Percentiles rank a stretch among this genome's conserved stretches.
Conservation (phyloP, 2,113 vertebrate genomes). For the Zosterops japonicus region DNA sequence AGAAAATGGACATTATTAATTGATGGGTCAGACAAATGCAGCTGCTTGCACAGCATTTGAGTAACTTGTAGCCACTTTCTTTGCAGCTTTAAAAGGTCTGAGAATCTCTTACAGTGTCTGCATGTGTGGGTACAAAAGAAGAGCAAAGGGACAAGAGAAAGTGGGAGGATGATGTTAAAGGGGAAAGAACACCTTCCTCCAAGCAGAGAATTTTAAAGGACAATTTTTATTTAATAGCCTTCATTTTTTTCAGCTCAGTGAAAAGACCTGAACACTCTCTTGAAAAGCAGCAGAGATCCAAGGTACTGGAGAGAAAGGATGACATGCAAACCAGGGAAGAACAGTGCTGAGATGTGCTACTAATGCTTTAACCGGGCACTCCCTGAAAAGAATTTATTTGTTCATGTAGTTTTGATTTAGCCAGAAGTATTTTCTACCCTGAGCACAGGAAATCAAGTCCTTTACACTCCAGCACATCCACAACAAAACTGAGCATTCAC, state of each 20-base stretch:
- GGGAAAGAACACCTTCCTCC: not conserved
- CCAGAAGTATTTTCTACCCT: not conserved
- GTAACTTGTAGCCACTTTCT: not conserved
- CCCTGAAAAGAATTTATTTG: not conserved
- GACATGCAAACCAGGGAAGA: not conserved
- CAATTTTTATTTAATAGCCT: not conserved
- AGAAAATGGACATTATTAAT: not conserved
- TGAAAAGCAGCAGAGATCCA: not conserved
- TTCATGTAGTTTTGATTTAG: not conserved
- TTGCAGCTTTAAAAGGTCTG: not conserved
- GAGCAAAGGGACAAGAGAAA: not conserved
- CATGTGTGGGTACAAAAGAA: not conserved
- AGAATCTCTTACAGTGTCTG: not conserved
- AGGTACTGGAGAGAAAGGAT: not conserved
- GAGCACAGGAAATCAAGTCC: not conserved
- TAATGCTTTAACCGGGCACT: not conserved
- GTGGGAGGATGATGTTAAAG: not conserved
- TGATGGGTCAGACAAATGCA: not conserved
- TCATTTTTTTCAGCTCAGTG: not conserved
- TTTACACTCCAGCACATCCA: not conserved
- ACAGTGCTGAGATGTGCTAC: not conserved
- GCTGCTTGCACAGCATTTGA: not conserved
- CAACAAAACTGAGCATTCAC: not conserved
- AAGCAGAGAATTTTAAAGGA: not conserved
- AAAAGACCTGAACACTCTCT: not conserved